A percentile compares a stretch with the other conserved stretches of the same genome.
These are phyloP conservation scores for Perizoma flavofasciatum DNA, from an alignment of 2,888 invertebrate species.

Conservation along the genomic window DNA sequence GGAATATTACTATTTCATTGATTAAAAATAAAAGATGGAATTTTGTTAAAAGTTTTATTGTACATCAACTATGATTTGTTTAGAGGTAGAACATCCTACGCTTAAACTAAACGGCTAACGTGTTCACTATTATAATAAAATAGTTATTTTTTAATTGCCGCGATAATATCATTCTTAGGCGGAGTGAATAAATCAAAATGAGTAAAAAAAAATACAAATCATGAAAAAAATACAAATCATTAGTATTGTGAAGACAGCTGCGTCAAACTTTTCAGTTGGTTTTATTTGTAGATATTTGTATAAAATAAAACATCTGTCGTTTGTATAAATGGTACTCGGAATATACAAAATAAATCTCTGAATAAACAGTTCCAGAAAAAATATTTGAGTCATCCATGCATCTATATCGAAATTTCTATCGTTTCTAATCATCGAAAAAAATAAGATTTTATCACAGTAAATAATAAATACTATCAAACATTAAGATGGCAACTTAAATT, in stretches of 20 bases:
- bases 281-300: conserved; percentile 26
- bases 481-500: conserved; percentile 73
- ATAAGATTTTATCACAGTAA: conserved; percentile 77
- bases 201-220: conserved; percentile 43
- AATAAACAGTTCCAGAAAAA: conserved; percentile 12
- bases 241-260: conserved; percentile 39
- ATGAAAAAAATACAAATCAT: too few relatives aligned
- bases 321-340: conserved; percentile 4
- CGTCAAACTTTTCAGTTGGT: conserved; percentile 36
- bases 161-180: conserved; percentile 76
- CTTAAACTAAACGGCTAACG: conserved; percentile 78
- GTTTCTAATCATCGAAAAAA: conserved; percentile 46
- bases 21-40: conserved; percentile 44
- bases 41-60: conserved; percentile 82
- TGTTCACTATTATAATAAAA: conserved; percentile 70
- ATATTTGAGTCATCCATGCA: conserved; percentile 32
- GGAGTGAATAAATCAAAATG: conserved; percentile 67
- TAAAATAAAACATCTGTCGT: conserved; percentile 15
- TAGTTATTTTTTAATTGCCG: conserved; percentile 68
- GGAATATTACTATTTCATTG: background rate
- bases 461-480: conserved; percentile 76
- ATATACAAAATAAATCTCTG: conserved; percentile 39
- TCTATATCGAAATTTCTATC: conserved; percentile 30
- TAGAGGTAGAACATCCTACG: conserved; percentile 83
- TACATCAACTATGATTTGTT: conserved; percentile 82